Percentiles rank a stretch among this genome's conserved stretches.
Evolutionary conservation across 1,140 invertebrate species (phyloP).

Genomic region (Orchestia grillus): DNA sequence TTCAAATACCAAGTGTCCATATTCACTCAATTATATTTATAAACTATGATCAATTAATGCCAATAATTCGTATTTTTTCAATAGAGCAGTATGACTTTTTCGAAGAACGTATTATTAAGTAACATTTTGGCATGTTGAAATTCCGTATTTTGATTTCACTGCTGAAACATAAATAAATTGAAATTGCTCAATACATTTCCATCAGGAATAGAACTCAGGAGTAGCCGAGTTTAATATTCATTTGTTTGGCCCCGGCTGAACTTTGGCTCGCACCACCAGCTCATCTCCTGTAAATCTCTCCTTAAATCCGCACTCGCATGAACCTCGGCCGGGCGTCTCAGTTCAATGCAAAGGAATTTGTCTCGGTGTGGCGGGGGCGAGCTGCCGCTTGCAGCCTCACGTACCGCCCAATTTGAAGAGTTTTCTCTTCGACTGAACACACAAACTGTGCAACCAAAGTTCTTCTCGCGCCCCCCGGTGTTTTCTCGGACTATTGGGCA

Average conservation of each 20-base stretch:
- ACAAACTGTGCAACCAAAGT: conserved; percentile 13
- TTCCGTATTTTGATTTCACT: too few species aligned
- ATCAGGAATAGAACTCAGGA: not conserved
- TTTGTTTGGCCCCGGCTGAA: not conserved
- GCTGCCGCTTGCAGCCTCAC: conserved; percentile 21
- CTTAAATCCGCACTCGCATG: conserved; percentile 26
- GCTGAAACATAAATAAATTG: not conserved
- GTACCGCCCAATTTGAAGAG: conserved; percentile 19
- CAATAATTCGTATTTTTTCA: too few species aligned
- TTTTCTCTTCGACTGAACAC: conserved; percentile 35
- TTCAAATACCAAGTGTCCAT: too few species aligned
- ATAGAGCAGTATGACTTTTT: too few species aligned
- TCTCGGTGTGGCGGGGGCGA: not conserved
- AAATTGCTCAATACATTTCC: not conserved
- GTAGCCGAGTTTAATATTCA: not conserved
- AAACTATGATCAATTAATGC: too few species aligned
- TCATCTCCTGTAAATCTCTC: not conserved
- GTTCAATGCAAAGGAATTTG: conserved; percentile 18
- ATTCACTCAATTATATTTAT: too few species aligned
- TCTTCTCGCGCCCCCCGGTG: not conserved
- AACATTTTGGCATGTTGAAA: too few species aligned
- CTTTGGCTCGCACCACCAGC: not conserved
- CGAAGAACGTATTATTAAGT: too few species aligned
- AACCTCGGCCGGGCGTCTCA: not conserved
- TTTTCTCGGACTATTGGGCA: not conserved